A percentile compares a stretch with the other conserved stretches of the same genome.
Conservation (phyloP, 2,888 invertebrate genomes). For the Physocephala rufipes region DNA sequence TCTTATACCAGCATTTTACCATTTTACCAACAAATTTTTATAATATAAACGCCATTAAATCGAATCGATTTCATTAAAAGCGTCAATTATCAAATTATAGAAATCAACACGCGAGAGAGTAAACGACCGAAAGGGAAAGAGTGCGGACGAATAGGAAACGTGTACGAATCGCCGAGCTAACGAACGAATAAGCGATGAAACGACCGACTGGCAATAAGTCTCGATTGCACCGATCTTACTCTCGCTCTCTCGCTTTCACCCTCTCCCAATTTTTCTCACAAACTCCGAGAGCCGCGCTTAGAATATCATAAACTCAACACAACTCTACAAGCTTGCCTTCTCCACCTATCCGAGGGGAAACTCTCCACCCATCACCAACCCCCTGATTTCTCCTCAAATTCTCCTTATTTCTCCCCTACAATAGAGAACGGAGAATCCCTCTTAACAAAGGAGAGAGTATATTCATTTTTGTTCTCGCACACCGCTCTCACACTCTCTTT, state of each 20-base stretch:
- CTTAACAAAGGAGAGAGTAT: neutral
- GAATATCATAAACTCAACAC: neutral
- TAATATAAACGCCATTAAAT: slow-evolving; percentile 25
- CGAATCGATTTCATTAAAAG: slow-evolving; percentile 17
- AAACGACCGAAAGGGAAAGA: no score
- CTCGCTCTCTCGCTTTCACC: no score
- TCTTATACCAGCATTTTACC: no score
- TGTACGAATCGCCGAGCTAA: no score
- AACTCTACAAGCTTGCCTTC: slow-evolving; percentile 19
- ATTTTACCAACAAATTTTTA: slow-evolving; percentile 9
- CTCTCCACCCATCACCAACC: slow-evolving; percentile 17
- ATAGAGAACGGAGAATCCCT: neutral
- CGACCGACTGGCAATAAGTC: no score
- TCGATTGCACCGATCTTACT: no score
- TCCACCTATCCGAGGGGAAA: slow-evolving; percentile 13
- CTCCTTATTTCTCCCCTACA: slow-evolving; percentile 23
- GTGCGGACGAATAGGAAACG: no score
- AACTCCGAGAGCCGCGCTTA: no score
- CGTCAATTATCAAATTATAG: slow-evolving; percentile 29
- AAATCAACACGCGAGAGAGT: neutral
- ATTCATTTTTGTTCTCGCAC: neutral
- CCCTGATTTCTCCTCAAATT: slow-evolving; percentile 19
- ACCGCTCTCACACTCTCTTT: neutral
- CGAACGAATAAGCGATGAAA: no score
- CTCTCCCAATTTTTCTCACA: no score